phyloP scores from a whole-genome alignment of 2,113 vertebrate species.

The Ranitomeya imitator region DNA sequence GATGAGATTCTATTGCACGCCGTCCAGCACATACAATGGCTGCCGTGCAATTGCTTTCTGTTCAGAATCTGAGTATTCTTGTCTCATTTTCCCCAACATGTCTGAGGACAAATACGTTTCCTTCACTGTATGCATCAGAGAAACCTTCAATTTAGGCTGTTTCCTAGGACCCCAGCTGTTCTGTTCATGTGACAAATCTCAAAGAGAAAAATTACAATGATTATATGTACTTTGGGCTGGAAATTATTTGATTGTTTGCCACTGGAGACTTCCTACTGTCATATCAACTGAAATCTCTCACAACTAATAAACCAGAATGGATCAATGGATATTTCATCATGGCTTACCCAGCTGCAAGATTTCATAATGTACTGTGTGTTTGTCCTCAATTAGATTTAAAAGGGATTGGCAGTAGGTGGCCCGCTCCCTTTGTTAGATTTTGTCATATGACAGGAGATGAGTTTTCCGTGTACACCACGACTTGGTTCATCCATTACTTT shows the following conservation, averaged over 20 bases:
- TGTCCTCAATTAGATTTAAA: constrained; percentile 35
- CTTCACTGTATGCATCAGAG: constrained; percentile 60
- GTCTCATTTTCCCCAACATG: constrained; percentile 22
- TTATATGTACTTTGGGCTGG: constrained; percentile 14
- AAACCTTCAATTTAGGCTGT: constrained; percentile 52
- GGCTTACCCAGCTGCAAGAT: constrained; percentile 60
- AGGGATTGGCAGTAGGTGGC: constrained; percentile 45
- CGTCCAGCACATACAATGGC: background rate
- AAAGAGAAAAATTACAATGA: constrained; percentile 60
- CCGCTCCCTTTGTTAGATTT: constrained; percentile 56
- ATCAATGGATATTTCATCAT: constrained; percentile 63
- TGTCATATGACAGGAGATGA: constrained; percentile 48
- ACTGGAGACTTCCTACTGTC: constrained; percentile 50
- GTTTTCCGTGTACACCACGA: constrained; percentile 58
- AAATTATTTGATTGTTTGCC: constrained; percentile 55
- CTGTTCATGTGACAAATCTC: constrained; percentile 52
- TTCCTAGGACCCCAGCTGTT: constrained; percentile 60
- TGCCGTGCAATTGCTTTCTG: background rate
- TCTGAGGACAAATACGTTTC: constrained; percentile 39
- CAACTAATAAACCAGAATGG: constrained; percentile 56
- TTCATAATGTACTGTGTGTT: constrained; percentile 47
- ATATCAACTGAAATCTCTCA: constrained; percentile 57
- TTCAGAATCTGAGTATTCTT: constrained; percentile 21
- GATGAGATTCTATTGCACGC: background rate
- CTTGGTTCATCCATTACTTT: constrained; percentile 59